These are phyloP conservation scores for Drosophila ezoana DNA, from an alignment of 2,888 invertebrate genomes.

Conservation along the genomic window DNA sequence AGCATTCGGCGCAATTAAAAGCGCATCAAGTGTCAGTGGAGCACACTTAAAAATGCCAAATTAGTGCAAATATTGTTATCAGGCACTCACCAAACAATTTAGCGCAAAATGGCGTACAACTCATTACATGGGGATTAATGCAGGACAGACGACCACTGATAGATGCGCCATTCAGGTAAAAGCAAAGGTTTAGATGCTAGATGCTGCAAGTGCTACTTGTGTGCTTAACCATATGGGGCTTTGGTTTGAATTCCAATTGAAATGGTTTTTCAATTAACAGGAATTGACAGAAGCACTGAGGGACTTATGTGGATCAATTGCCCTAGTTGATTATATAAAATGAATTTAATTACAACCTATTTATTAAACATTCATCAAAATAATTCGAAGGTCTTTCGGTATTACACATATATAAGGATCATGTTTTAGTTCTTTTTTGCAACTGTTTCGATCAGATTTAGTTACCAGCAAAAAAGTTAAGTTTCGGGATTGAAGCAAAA, in stretches of 20 bases:
- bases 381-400: too few species aligned
- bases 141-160: slow-evolving; percentile 36
- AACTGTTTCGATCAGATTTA: too few species aligned
- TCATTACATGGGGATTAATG: slow-evolving; percentile 83
- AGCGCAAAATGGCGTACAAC: slow-evolving; percentile 83
- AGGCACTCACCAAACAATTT: slow-evolving; percentile 83
- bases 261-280: slow-evolving; percentile 4
- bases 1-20: slow-evolving; percentile 84
- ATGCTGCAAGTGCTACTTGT: slow-evolving; percentile 4
- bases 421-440: too few species aligned
- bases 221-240: slow-evolving; percentile 13
- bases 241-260: not conserved
- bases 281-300: too few species aligned
- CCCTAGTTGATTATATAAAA: too few species aligned
- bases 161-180: slow-evolving; percentile 5
- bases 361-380: too few species aligned
- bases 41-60: slow-evolving; percentile 84
- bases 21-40: slow-evolving; percentile 84
- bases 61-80: slow-evolving; percentile 84
- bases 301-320: too few species aligned
- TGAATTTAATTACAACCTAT: too few species aligned
- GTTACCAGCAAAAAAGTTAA: too few species aligned
- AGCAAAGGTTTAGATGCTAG: slow-evolving; percentile 1
- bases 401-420: too few species aligned
- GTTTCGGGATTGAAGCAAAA: too few species aligned